These are phyloP conservation scores for Lepus oiostolus DNA, from an alignment of 2,797 vertebrate genomes.

Conservation along the genomic window DNA sequence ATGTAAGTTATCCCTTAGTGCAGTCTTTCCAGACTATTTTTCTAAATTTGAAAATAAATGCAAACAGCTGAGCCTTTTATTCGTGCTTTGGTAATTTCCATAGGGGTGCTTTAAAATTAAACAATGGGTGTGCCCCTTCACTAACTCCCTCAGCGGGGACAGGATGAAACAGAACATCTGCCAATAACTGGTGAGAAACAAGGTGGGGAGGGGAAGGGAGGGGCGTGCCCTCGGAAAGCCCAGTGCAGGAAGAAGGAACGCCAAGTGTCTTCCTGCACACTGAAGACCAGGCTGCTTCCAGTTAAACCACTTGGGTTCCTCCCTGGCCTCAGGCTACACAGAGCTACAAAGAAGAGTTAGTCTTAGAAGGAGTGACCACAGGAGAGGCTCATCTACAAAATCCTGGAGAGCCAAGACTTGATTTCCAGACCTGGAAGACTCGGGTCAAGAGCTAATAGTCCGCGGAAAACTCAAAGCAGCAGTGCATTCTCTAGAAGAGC, in stretches of 20 bases:
- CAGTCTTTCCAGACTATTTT: slow-evolving; percentile 44
- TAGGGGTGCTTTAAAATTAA: slow-evolving; percentile 5
- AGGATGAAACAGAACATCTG: slow-evolving; percentile 40
- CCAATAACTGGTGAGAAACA: slow-evolving; percentile 59
- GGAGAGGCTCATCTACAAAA: not conserved
- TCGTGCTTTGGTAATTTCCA: slow-evolving; percentile 42
- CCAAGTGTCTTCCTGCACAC: slow-evolving; percentile 1
- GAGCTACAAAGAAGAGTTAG: not conserved
- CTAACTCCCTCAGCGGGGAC: not conserved
- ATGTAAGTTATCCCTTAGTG: not conserved
- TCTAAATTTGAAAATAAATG: slow-evolving; percentile 66
- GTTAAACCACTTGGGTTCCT: not conserved
- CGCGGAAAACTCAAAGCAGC: not conserved
- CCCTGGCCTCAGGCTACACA: not conserved
- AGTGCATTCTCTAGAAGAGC: not conserved
- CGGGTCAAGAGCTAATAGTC: not conserved
- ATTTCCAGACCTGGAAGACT: not conserved
- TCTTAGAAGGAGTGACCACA: not conserved
- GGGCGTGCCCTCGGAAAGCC: not conserved
- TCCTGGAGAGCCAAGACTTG: not conserved
- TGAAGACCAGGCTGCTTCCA: not conserved
- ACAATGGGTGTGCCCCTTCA: slow-evolving; percentile 14
- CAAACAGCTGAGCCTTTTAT: slow-evolving; percentile 54
- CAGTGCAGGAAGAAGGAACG: not conserved
- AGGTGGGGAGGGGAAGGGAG: slow-evolving; percentile 50